Evolutionary conservation across 2,113 vertebrate genomes (phyloP).

Genomic region (Polypterus bichir): DNA sequence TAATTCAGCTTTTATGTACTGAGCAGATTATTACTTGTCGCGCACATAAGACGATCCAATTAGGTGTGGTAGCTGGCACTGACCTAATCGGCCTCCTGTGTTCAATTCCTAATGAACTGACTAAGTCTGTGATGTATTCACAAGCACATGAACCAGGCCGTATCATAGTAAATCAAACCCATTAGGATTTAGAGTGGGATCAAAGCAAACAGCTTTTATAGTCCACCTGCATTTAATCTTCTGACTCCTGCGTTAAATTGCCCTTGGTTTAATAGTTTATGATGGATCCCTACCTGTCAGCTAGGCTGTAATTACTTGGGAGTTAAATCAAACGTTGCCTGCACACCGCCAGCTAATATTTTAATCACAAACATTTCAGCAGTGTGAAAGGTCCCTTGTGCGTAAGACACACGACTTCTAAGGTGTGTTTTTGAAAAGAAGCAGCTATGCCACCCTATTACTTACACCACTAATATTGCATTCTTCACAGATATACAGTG

Average conservation of each 20-base stretch:
- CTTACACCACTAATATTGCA: too few relatives aligned
- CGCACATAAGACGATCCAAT: constrained; percentile 10
- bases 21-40: not conserved
- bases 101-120: constrained; percentile 11
- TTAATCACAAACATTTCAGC: constrained; percentile 5
- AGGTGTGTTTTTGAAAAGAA: too few relatives aligned
- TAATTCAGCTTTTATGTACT: not conserved
- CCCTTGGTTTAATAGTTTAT: constrained; percentile 11
- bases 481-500: too few relatives aligned
- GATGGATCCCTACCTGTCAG: constrained; percentile 11
- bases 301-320: constrained; percentile 10
- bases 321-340: constrained; percentile 8
- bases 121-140: not conserved
- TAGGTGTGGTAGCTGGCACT: constrained; percentile 6
- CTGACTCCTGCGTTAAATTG: constrained; percentile 6
- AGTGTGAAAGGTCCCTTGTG: constrained; percentile 1
- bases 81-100: constrained; percentile 10
- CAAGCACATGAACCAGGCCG: constrained; percentile 6
- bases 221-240: constrained; percentile 9
- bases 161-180: constrained; percentile 12
- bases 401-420: not conserved
- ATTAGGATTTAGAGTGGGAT: constrained; percentile 20
- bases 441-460: too few relatives aligned
- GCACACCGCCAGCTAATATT: constrained; percentile 5
- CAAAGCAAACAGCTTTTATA: constrained; percentile 14